Conservation (phyloP, 1,140 invertebrate genomes). For the Ceratitis capitata region DNA sequence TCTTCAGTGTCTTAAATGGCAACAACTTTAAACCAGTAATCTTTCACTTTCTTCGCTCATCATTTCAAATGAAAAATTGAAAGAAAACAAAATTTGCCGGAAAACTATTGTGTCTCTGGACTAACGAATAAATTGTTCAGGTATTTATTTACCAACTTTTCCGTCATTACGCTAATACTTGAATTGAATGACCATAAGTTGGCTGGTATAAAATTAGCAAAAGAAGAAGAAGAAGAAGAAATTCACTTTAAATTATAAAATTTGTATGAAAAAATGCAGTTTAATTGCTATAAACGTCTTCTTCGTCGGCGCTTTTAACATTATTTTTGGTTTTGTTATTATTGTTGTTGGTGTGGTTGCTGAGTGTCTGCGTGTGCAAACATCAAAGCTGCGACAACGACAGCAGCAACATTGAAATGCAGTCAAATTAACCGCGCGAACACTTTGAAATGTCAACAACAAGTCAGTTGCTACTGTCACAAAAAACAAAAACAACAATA, state of each 20-base stretch:
- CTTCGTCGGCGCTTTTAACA: no score
- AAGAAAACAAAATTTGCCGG: constrained; percentile 27
- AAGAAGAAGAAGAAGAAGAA: not conserved
- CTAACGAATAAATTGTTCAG: not conserved
- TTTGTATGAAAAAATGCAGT: not conserved
- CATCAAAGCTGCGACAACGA: not conserved
- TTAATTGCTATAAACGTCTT: not conserved
- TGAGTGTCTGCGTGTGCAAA: not conserved
- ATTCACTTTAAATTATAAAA: not conserved
- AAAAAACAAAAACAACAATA: not conserved
- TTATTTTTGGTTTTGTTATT: no score
- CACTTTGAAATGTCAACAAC: constrained; percentile 4
- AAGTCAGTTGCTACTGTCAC: not conserved
- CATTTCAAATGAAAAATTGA: constrained; percentile 20
- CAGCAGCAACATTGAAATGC: constrained; percentile 3
- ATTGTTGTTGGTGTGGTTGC: not conserved
- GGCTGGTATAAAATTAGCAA: no score
- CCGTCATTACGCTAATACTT: not conserved
- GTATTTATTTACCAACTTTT: not conserved
- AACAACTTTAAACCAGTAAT: not conserved
- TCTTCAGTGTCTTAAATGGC: not conserved
- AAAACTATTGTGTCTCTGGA: not conserved
- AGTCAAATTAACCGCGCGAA: not conserved
- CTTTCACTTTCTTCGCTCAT: constrained; percentile 3
- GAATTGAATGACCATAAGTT: not conserved